These are phyloP conservation scores for Hirtodrosophila alboralis DNA, from an alignment of 2,888 invertebrate species.

Conservation along the genomic window DNA sequence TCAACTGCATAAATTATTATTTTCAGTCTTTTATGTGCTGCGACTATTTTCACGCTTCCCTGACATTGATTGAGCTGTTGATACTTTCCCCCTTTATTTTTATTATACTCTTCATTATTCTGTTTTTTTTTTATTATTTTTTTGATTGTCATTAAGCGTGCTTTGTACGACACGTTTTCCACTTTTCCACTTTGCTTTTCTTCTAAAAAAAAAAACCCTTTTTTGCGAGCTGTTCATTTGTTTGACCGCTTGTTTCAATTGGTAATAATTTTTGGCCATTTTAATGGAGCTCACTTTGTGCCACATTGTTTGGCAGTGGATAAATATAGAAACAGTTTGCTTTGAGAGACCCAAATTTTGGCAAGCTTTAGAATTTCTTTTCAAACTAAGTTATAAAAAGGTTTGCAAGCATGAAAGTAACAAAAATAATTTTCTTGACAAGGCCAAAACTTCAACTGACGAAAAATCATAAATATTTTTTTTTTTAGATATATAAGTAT, in stretches of 20 bases:
- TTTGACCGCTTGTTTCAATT: constrained; percentile 49
- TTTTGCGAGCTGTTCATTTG: constrained; percentile 25
- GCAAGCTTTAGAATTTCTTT: background rate
- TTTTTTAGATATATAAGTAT: too few relatives aligned
- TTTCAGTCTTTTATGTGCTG: constrained; percentile 41
- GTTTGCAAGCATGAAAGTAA: too few relatives aligned
- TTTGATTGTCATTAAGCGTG: constrained; percentile 14
- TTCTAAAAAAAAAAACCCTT: constrained; percentile 10
- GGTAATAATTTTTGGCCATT: constrained; percentile 58
- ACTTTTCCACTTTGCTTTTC: background rate
- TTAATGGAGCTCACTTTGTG: constrained; percentile 27
- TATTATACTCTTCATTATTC: constrained; percentile 41
- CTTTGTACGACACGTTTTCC: background rate
- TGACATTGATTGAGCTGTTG: constrained; percentile 77
- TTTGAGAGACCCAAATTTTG: constrained; percentile 9
- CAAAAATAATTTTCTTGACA: too few relatives aligned
- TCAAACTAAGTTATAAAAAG: too few relatives aligned
- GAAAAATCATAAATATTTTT: too few relatives aligned
- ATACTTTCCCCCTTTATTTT: constrained; percentile 30
- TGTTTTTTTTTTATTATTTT: constrained; percentile 6
- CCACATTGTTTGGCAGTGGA: constrained; percentile 44
- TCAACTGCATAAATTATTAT: constrained; percentile 73
- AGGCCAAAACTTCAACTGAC: too few relatives aligned
- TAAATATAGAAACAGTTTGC: constrained; percentile 21
- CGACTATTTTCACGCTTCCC: constrained; percentile 52